These are phyloP conservation scores for Coelopa frigida DNA, from an alignment of 1,140 invertebrate genomes.

Conservation along the genomic window DNA sequence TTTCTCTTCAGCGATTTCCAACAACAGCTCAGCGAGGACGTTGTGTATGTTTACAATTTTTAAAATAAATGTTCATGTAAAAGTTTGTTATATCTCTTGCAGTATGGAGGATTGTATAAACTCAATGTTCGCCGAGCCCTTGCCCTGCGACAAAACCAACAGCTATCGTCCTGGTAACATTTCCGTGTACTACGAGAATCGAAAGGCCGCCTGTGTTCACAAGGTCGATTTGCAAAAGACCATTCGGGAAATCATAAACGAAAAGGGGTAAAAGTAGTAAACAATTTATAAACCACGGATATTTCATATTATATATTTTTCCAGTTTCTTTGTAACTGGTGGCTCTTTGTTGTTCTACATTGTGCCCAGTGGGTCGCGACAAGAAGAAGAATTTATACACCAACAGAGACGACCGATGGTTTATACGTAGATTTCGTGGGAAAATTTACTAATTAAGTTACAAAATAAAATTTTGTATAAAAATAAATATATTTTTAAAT, in stretches of 20 bases:
- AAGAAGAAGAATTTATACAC: conserved; percentile 33
- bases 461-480: too few species aligned
- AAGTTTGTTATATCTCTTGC: conserved; percentile 41
- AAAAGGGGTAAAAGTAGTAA: conserved; percentile 56
- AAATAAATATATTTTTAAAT: too few species aligned
- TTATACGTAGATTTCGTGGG: conserved; percentile 22
- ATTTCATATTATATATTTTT: neutral
- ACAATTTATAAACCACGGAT: neutral
- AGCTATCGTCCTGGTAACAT: conserved; percentile 62
- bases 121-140: conserved; percentile 61
- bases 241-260: conserved; percentile 56
- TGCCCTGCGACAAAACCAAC: conserved; percentile 66
- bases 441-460: too few species aligned
- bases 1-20: conserved; percentile 64
- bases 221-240: conserved; percentile 53
- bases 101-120: conserved; percentile 67
- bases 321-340: conserved; percentile 33
- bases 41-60: conserved; percentile 42
- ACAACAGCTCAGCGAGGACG: conserved; percentile 64
- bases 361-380: conserved; percentile 25
- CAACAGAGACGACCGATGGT: conserved; percentile 28
- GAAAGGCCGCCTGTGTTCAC: conserved; percentile 56
- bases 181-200: conserved; percentile 74
- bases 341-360: conserved; percentile 37
- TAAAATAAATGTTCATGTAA: conserved; percentile 45